Evolutionary conservation across 2,888 invertebrate species (phyloP).

Genomic region (Rotaria sp.): DNA sequence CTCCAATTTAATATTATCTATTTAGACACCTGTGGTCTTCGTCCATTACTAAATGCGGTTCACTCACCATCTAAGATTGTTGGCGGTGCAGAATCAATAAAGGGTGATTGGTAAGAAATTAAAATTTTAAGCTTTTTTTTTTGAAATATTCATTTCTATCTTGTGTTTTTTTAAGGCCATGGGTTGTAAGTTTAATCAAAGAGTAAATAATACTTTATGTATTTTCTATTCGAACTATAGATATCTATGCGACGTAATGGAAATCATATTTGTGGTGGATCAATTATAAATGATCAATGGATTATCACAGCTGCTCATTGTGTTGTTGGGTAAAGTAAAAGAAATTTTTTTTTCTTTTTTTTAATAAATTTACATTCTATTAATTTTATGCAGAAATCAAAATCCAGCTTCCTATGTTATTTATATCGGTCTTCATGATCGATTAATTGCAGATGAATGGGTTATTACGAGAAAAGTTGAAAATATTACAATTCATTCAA

Average conservation of each 20-base stretch:
- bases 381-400: not conserved
- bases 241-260: not conserved
- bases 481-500: slow-evolving; percentile 12
- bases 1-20: not conserved
- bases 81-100: not conserved
- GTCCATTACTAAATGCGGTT: not conserved
- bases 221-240: not conserved
- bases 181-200: not conserved
- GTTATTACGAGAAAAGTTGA: not conserved
- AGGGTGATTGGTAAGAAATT: not conserved
- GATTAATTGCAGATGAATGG: slow-evolving; percentile 31
- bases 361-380: not conserved
- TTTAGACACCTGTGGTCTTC: not conserved
- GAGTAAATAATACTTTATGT: not conserved
- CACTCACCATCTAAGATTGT: not conserved
- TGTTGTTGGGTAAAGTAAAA: not conserved
- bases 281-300: not conserved
- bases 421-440: slow-evolving; percentile 36
- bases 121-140: not conserved
- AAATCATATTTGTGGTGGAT: not conserved
- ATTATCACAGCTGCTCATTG: slow-evolving; percentile 3
- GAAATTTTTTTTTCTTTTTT: too few relatives aligned
- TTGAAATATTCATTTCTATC: too few relatives aligned
- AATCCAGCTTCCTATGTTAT: slow-evolving; percentile 6
- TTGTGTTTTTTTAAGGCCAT: not conserved